Evolutionary conservation across 1,140 invertebrate species (phyloP), one percentile per base, ranked within the genome.

Genomic region (Apis cerana): DNA sequence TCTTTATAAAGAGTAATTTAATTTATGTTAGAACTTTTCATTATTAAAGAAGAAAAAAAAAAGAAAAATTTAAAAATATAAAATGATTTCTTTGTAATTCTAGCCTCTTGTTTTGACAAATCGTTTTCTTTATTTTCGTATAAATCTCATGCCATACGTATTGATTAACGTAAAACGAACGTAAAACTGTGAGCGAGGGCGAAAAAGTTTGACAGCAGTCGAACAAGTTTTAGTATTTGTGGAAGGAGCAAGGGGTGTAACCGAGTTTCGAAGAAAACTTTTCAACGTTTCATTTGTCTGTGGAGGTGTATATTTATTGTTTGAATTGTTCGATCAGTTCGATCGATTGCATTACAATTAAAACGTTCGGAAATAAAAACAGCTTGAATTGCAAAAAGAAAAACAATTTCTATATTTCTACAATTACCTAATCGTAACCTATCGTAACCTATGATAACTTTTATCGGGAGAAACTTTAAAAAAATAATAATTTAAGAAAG

Each of bases 141-240:
- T 65, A 76, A 65, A 76, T 65, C 75, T 27, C 19, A 4, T 12
- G n/a, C 48, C 17, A 23, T 21, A 17, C 23, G 50, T 76, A 76
- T 76, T 52, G 19, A 54, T 65, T 54, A 64, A 64, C 61, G 50
- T 5, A 33, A 11, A 54, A 54, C 48, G 27, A 50, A 69, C 48
- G 48, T 52, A 69, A 69, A 52, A 69, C n/a, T 21, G 19, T 0
- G n/a, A 65, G 13, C 1, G 23, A 7, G 15, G 75, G 4, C n/a
- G 58, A n/a, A 19, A 50, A 76, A 76, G 23, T 76, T 76, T 65
- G 50, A 76, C 61, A 76, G 61, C 8, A 54, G n/a, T 65, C 9
- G n/a, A 52, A 5, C 21, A 76, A 61, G 75, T 68, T 68, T 68
- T 48, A 68, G 21, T 64, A 50, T 65, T 76, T 33, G 48, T 52